Evolutionary conservation across 2,113 vertebrate species (phyloP).

Genomic region (Oreochromis spilurus): DNA sequence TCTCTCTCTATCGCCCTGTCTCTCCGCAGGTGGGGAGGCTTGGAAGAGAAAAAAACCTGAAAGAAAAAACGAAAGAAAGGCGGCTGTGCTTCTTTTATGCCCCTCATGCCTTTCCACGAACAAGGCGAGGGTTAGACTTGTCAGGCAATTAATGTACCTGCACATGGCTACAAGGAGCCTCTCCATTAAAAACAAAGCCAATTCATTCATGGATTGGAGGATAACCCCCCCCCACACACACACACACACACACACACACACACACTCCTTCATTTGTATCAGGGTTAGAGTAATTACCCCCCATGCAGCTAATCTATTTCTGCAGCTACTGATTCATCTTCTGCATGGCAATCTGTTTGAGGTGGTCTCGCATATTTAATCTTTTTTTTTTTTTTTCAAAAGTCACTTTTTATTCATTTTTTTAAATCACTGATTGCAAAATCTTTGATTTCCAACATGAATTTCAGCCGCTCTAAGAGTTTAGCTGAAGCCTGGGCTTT

Average conservation of each 20-base stretch:
- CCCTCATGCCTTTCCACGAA: not conserved
- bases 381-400: not conserved
- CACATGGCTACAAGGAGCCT: slow-evolving; percentile 32
- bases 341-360: slow-evolving; percentile 42
- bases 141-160: slow-evolving; percentile 30
- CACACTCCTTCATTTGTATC: slow-evolving; percentile 46
- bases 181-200: slow-evolving; percentile 51
- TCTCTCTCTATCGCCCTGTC: not conserved
- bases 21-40: slow-evolving; percentile 30
- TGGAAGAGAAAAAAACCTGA: not conserved
- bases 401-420: not conserved
- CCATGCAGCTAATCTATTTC: slow-evolving; percentile 50
- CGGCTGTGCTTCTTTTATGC: slow-evolving; percentile 3
- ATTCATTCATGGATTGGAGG: slow-evolving; percentile 52
- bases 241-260: not conserved
- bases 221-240: not conserved
- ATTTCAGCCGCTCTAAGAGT: not conserved
- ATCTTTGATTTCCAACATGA: not conserved
- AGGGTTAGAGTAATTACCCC: slow-evolving; percentile 55
- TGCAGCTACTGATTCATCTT: slow-evolving; percentile 49
- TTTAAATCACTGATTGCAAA: not conserved
- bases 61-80: not conserved
- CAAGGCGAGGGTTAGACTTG: not conserved
- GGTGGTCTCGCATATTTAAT: not conserved
- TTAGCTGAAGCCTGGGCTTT: not conserved